Evolutionary conservation across 2,113 vertebrate genomes (phyloP).

Genomic region (Zosterops borbonicus): DNA sequence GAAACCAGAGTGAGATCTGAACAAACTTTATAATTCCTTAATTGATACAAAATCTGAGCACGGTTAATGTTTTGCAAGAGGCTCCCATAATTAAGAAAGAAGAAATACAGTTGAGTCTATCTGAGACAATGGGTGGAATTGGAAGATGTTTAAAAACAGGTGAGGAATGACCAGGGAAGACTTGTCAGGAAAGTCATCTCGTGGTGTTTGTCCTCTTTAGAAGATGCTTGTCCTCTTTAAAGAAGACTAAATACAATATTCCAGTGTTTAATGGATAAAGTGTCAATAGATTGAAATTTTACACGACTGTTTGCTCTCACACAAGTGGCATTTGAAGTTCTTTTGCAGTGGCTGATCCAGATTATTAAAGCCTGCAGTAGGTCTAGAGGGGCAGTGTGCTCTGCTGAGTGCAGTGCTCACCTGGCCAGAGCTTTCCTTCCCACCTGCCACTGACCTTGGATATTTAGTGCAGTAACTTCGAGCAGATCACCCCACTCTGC

Average conservation of each 20-base stretch:
- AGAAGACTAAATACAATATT: background rate
- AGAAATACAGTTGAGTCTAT: background rate
- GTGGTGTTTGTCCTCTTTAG: background rate
- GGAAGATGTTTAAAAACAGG: background rate
- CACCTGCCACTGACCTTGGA: constrained; percentile 27
- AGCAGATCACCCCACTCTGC: background rate
- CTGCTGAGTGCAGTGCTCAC: background rate
- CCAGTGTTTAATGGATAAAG: background rate
- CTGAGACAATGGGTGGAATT: background rate
- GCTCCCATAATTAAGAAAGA: background rate
- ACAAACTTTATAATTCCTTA: background rate
- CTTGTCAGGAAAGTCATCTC: background rate
- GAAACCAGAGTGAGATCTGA: background rate
- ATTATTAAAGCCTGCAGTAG: background rate
- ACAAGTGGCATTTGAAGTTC: background rate
- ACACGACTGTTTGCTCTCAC: background rate
- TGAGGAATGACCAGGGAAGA: background rate
- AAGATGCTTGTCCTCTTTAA: background rate
- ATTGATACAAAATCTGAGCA: background rate
- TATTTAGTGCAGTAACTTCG: background rate
- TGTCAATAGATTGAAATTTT: background rate
- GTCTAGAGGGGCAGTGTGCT: background rate
- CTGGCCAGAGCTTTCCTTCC: background rate
- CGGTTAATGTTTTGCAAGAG: background rate
- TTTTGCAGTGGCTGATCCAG: background rate